phyloP scores from a whole-genome alignment of 1,140 invertebrate species.

The Ganaspis sp. region DNA sequence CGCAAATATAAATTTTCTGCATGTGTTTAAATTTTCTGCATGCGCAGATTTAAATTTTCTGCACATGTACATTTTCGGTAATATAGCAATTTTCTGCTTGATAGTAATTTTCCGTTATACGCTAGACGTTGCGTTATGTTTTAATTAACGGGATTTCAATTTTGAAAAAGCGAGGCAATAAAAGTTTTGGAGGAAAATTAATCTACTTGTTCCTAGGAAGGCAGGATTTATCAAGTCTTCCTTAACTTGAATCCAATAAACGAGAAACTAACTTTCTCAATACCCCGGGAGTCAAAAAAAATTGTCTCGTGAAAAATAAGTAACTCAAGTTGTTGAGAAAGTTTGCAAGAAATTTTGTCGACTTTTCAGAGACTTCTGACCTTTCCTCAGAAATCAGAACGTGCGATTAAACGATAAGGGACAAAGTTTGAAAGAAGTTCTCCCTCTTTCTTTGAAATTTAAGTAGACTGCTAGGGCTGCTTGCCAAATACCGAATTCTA shows the following conservation, averaged over 20 bases:
- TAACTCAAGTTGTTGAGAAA: slow-evolving; percentile 2
- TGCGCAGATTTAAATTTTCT: too few relatives aligned
- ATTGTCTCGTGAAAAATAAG: slow-evolving; percentile 13
- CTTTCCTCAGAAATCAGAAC: neutral
- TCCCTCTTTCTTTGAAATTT: slow-evolving; percentile 6
- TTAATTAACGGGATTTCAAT: too few relatives aligned
- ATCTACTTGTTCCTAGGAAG: neutral
- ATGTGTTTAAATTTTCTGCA: too few relatives aligned
- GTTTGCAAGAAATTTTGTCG: slow-evolving; percentile 9
- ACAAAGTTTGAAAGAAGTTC: neutral
- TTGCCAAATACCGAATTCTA: neutral
- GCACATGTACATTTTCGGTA: too few relatives aligned
- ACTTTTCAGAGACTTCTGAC: slow-evolving; percentile 8
- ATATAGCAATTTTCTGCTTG: too few relatives aligned
- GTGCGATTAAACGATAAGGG: slow-evolving; percentile 5
- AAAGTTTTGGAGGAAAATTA: neutral
- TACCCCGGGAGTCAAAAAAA: neutral
- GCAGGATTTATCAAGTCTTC: neutral
- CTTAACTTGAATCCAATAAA: neutral
- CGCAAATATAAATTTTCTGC: too few relatives aligned
- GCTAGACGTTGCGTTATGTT: too few relatives aligned
- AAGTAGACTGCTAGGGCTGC: slow-evolving; percentile 10
- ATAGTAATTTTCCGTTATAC: too few relatives aligned
- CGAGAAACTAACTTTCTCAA: neutral
- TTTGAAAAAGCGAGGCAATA: too few relatives aligned